A percentile compares a stretch with the other conserved stretches of the same genome.
phyloP scores from a whole-genome alignment of 1,140 invertebrate species.

The Pseudachorutes palmiensis region DNA sequence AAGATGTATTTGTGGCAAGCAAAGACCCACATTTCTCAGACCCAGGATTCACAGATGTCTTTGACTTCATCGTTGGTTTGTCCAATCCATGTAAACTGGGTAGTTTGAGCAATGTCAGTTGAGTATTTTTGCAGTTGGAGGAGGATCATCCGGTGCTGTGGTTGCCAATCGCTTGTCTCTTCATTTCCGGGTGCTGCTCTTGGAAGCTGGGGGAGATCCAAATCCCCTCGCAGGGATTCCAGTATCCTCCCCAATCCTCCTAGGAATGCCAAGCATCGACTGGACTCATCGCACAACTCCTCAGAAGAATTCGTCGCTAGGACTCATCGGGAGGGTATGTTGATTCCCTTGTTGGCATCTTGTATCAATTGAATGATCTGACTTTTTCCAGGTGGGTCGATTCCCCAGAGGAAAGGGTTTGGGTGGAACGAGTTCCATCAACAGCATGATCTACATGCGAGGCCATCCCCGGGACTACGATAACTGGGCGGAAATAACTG shows the following conservation, averaged over 20 bases:
- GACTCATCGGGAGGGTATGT: constrained; percentile 8
- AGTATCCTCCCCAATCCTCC: constrained; percentile 34
- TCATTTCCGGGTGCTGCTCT: constrained; percentile 41
- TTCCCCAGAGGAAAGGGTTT: constrained; percentile 68
- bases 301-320: constrained; percentile 31
- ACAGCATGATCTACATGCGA: constrained; percentile 61
- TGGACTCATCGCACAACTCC: constrained; percentile 49
- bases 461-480: constrained; percentile 73
- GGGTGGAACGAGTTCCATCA: constrained; percentile 60
- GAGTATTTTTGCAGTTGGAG: constrained; percentile 42
- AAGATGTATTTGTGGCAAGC: not conserved
- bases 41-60: not conserved
- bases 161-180: constrained; percentile 46
- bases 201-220: constrained; percentile 45
- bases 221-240: constrained; percentile 17
- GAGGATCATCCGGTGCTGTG: constrained; percentile 48
- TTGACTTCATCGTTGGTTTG: constrained; percentile 7
- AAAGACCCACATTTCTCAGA: not conserved
- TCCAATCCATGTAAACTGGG: not conserved
- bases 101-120: not conserved
- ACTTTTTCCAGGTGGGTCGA: constrained; percentile 45
- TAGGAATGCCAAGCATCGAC: constrained; percentile 51
- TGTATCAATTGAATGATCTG: not conserved
- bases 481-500: constrained; percentile 68
- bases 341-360: not conserved